phyloP scores from a whole-genome alignment of 2,113 vertebrate genomes.

The Sphyrna mokarran region DNA sequence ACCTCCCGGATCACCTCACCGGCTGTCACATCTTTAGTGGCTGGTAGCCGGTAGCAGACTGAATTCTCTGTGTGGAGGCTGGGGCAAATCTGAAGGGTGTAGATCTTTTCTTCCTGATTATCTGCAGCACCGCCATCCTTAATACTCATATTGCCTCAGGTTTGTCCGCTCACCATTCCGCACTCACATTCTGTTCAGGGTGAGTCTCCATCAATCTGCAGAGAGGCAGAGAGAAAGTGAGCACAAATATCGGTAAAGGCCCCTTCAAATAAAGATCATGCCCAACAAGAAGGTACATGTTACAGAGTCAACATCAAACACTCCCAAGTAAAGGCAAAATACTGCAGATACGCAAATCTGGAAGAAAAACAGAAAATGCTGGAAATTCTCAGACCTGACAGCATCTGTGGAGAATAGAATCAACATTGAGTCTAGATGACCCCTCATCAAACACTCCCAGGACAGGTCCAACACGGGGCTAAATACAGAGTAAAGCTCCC shows the following conservation, averaged over 20 bases:
- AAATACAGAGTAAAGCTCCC: no score
- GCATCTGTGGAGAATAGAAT: no score
- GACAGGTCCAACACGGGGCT: no score
- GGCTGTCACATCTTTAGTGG: slow-evolving; percentile 60
- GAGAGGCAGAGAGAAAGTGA: slow-evolving; percentile 20
- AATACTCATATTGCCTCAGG: slow-evolving; percentile 72
- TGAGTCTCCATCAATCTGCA: slow-evolving; percentile 56
- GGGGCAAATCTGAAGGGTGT: slow-evolving; percentile 74
- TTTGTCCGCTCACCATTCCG: slow-evolving; percentile 62
- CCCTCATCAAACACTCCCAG: no score
- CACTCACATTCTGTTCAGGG: slow-evolving; percentile 52
- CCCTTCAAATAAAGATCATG: not conserved
- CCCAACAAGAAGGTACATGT: slow-evolving; percentile 30
- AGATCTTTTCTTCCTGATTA: slow-evolving; percentile 53
- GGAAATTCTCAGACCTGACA: no score
- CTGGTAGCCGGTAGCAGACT: slow-evolving; percentile 64
- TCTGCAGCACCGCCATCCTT: slow-evolving; percentile 53
- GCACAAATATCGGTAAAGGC: not conserved
- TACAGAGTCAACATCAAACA: not conserved
- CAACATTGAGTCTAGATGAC: no score
- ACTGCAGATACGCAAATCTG: no score
- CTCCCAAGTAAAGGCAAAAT: not conserved
- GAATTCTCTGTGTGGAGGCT: slow-evolving; percentile 53
- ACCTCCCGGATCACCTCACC: slow-evolving; percentile 63
- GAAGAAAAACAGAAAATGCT: no score